These are phyloP conservation scores for Pterocles orientalis DNA, from an alignment of 2,113 vertebrate genomes.

Conservation along the genomic window DNA sequence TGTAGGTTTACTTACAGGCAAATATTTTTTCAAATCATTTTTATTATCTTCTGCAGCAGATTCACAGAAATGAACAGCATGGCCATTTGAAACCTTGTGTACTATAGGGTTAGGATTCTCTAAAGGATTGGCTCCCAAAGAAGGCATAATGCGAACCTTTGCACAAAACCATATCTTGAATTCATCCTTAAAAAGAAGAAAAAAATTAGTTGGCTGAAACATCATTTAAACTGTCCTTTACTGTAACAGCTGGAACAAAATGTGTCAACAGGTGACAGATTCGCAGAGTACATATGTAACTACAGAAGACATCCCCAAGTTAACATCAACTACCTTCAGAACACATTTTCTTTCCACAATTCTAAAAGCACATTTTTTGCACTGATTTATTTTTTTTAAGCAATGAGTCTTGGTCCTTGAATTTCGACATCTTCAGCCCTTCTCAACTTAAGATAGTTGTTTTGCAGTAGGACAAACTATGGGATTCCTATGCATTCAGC, in stretches of 20 bases:
- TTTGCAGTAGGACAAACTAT: neutral
- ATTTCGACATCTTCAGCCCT: neutral
- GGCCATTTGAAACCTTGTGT: slow-evolving; percentile 83
- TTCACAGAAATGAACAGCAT: slow-evolving; percentile 72
- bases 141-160: slow-evolving; percentile 87
- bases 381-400: neutral
- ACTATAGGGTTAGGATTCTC: slow-evolving; percentile 78
- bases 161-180: slow-evolving; percentile 95
- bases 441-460: neutral
- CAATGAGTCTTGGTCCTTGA: neutral
- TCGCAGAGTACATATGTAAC: neutral
- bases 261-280: neutral
- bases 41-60: slow-evolving; percentile 75
- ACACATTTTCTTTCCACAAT: neutral
- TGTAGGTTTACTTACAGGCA: slow-evolving; percentile 68
- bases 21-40: slow-evolving; percentile 70
- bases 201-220: neutral
- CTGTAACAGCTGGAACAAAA: neutral
- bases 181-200: slow-evolving; percentile 84
- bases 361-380: neutral
- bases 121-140: slow-evolving; percentile 82
- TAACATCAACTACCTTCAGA: neutral
- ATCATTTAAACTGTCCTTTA: neutral
- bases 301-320: neutral
- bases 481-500: neutral